These are phyloP conservation scores for Conus betulinus DNA, from an alignment of 1,140 invertebrate genomes.

Conservation along the genomic window DNA sequence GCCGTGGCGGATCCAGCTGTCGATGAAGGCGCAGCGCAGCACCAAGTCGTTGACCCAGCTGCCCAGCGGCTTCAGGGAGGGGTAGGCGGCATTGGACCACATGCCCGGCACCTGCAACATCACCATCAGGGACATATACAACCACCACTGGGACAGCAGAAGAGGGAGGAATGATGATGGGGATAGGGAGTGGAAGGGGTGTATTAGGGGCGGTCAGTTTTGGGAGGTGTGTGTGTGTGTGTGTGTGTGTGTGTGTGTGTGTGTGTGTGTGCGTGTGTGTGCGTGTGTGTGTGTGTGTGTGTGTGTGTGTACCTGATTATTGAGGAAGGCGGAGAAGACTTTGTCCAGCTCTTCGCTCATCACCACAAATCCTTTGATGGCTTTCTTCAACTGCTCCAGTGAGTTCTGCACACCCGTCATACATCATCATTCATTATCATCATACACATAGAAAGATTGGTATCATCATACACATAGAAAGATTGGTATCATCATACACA, in stretches of 20 bases:
- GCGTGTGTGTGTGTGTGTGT: too few species aligned
- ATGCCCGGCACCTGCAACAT: slow-evolving; percentile 83
- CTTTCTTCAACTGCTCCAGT: slow-evolving; percentile 86
- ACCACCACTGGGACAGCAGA: neutral
- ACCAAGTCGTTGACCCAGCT: slow-evolving; percentile 89
- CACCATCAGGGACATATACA: neutral
- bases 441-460: too few species aligned
- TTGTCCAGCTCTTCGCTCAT: slow-evolving; percentile 91
- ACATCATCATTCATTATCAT: neutral
- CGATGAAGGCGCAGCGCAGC: slow-evolving; percentile 86
- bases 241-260: too few species aligned
- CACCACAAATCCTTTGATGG: slow-evolving; percentile 89
- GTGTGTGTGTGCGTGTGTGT: too few species aligned
- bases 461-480: neutral
- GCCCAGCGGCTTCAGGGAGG: slow-evolving; percentile 88
- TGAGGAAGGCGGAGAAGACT: slow-evolving; percentile 85
- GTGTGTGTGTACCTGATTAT: slow-evolving; percentile 80
- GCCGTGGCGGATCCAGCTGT: slow-evolving; percentile 84
- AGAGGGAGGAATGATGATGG: too few species aligned
- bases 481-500: neutral
- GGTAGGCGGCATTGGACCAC: slow-evolving; percentile 89
- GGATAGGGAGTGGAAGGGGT: neutral
- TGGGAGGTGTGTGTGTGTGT: too few species aligned
- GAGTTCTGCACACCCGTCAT: slow-evolving; percentile 80
- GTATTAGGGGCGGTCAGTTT: neutral